These are phyloP conservation scores for Conus betulinus DNA, from an alignment of 1,140 invertebrate species.

Conservation along the genomic window DNA sequence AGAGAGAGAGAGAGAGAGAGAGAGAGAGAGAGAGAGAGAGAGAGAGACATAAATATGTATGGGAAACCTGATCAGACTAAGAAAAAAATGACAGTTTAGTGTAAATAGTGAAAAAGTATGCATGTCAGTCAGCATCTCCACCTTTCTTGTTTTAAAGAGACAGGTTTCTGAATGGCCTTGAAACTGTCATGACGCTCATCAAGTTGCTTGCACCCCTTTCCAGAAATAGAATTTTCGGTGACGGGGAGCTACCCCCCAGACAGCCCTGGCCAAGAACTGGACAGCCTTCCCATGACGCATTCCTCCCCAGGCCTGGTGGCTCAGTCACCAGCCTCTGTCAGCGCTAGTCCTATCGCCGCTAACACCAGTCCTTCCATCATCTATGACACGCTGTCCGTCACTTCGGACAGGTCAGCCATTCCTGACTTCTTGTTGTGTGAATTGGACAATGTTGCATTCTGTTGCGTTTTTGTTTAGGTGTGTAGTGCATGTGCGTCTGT, in stretches of 20 bases:
- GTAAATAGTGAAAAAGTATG: too few relatives aligned
- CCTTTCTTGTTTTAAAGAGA: too few relatives aligned
- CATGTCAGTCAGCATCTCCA: too few relatives aligned
- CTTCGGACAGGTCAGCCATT: neutral
- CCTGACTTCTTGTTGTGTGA: neutral
- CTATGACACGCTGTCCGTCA: neutral
- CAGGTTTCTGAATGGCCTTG: too few relatives aligned
- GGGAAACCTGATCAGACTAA: too few relatives aligned
- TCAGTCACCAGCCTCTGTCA: neutral
- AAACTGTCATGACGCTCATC: too few relatives aligned
- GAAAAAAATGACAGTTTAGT: too few relatives aligned
- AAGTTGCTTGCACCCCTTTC: neutral
- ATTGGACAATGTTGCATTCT: neutral
- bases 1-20: too few relatives aligned
- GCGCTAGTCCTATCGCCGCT: neutral
- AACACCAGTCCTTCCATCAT: neutral
- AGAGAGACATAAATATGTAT: too few relatives aligned
- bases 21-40: too few relatives aligned
- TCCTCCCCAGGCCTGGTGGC: neutral
- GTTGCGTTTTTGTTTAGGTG: too few relatives aligned
- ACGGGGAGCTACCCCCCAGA: neutral
- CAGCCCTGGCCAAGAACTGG: neutral
- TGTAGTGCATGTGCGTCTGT: neutral
- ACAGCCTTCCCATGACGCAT: neutral
- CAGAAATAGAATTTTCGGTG: constrained; percentile 16